Evolutionary conservation across 2,113 vertebrate genomes (phyloP), one percentile per base, ranked within the genome.

Genomic region (Daphoenositta chrysoptera): DNA sequence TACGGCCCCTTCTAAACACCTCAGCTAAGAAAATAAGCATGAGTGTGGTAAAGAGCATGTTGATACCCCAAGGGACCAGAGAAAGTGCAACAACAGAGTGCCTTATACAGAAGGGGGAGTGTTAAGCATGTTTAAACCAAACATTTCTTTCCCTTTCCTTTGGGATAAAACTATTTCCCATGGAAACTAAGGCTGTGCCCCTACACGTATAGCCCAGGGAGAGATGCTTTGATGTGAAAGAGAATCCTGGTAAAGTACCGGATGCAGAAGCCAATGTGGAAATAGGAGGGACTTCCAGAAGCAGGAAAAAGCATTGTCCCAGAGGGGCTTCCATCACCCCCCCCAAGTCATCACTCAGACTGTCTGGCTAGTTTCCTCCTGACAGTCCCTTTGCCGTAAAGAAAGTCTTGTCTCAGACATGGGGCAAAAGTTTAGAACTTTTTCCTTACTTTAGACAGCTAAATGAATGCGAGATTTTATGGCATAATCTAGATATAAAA

Each of bases 221-320:
- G 91, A 90, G 95, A 83, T 76, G 89, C 98, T 98, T 98, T 98
- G 98, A 98, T 98, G 97, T 98, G 97, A 98, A 97, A 97, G 96
- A 96, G 92, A 96, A 97, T 96, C 95, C 79, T 89, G 83, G 95
- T 93, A 82, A 80, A 96, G 93, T 66, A 96, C 95, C 97, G 96
- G 98, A 98, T 97, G 93, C 93, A 97, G 96, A 97, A 96, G 94
- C 84, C 97, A 93, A 80, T 94, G 97, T 98, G 97, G 97, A 98
- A 97, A 97, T 93, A 97, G 96, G 97, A 98, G 97, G 97, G 94
- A 97, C 96, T 94, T 98, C 97, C 96, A 97, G 96, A 92, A 96
- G 97, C 98, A 98, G 98, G 98, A 98, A 98, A 97, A 97, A 96
- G 95, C 98, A 98, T 97, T 98, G 98, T 98, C 98, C 96, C 39